Conservation (phyloP, 2,888 invertebrate species). For the Erebia epiphron region DNA sequence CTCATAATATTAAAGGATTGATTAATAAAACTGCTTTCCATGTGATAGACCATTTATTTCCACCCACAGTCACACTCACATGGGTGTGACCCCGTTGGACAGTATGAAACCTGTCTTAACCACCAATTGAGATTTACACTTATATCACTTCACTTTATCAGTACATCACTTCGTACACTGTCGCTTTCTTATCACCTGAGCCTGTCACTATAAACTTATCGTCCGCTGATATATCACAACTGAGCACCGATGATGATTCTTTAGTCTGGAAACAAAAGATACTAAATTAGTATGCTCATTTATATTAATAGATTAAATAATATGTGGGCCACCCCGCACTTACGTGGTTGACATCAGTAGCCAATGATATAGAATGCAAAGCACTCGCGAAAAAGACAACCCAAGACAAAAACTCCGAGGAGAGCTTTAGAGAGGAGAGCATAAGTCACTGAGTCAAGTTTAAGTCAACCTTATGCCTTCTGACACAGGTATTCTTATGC, state of each 20-base stretch:
- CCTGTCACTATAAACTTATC: conserved; percentile 99
- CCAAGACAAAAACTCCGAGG: no score
- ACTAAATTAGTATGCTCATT: not conserved
- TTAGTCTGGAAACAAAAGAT: conserved; percentile 87
- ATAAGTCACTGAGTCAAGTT: no score
- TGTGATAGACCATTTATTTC: conserved; percentile 36
- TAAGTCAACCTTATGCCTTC: no score
- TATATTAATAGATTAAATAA: not conserved
- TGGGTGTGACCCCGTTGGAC: conserved; percentile 25
- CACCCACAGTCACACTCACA: conserved; percentile 26
- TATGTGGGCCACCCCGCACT: not conserved
- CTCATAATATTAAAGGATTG: not conserved
- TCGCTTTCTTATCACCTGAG: conserved; percentile 98
- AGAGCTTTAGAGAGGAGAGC: no score
- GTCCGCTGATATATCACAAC: conserved; percentile 98
- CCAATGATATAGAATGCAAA: no score
- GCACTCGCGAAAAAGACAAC: no score
- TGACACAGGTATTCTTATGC: no score
- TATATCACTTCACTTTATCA: conserved; percentile 53
- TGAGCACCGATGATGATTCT: conserved; percentile 98
- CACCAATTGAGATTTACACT: conserved; percentile 47
- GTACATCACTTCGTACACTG: conserved; percentile 97
- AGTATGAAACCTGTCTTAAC: conserved; percentile 32
- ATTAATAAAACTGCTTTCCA: conserved; percentile 35
- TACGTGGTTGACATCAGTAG: no score